These are phyloP conservation scores for Buphagus erythrorhynchus DNA, from an alignment of 2,797 vertebrate genomes.

Conservation along the genomic window DNA sequence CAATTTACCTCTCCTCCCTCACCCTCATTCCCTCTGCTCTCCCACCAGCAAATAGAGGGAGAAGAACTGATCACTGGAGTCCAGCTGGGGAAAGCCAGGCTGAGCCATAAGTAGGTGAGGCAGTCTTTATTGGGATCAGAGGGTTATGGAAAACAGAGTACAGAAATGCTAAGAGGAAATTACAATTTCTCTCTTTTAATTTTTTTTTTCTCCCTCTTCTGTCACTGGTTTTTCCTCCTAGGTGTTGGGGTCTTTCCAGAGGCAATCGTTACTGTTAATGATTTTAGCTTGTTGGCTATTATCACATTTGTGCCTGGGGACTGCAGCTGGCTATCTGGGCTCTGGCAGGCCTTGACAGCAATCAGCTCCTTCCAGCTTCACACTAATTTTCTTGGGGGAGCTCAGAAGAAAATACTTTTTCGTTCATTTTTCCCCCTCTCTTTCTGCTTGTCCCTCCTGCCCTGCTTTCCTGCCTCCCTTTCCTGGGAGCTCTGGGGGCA, in stretches of 20 bases:
- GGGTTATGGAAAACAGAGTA: background rate
- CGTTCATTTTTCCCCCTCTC: rapidly evolving
- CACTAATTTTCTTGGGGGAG: conserved; percentile 32
- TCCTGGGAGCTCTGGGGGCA: background rate
- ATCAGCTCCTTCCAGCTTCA: conserved; percentile 49
- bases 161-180: background rate
- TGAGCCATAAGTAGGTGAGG: background rate
- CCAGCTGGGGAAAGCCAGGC: background rate
- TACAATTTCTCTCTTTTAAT: background rate
- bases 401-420: conserved; percentile 33
- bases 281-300: conserved; percentile 67
- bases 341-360: conserved; percentile 54
- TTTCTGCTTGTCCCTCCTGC: background rate
- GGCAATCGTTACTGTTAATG: conserved; percentile 53
- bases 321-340: conserved; percentile 39
- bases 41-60: background rate
- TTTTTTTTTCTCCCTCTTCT: background rate
- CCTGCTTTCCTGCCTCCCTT: background rate
- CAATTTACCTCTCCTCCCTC: background rate
- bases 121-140: background rate
- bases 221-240: background rate
- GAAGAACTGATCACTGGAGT: background rate
- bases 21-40: background rate
- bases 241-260: conserved; percentile 31
- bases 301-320: conserved; percentile 62